These are phyloP conservation scores for Ispidina lecontei DNA, from an alignment of 2,797 vertebrate genomes.

Conservation along the genomic window DNA sequence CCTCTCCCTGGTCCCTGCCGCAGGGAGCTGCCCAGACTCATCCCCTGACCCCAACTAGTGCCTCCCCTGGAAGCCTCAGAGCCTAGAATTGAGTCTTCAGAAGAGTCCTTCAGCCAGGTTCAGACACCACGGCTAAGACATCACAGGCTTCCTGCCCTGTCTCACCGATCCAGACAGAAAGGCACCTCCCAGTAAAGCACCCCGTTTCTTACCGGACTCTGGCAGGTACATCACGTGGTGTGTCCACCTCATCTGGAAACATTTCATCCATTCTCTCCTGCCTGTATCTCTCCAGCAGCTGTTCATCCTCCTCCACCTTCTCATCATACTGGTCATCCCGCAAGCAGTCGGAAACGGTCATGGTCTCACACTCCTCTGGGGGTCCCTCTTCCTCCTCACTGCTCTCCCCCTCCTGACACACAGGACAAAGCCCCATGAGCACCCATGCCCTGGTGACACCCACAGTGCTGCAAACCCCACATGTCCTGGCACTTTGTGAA, in stretches of 20 bases:
- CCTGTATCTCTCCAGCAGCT: conserved; percentile 88
- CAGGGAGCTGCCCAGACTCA: neutral
- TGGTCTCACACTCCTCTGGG: conserved; percentile 79
- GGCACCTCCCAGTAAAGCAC: neutral
- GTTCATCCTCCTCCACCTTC: conserved; percentile 85
- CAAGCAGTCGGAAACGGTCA: conserved; percentile 76
- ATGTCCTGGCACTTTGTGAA: rapidly evolving
- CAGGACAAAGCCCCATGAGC: neutral
- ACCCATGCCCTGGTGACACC: rapidly evolving
- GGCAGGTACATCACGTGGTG: conserved; percentile 85
- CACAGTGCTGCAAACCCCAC: neutral
- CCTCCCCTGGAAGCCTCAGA: conserved; percentile 49
- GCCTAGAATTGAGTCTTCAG: conserved; percentile 27
- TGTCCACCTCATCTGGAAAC: conserved; percentile 98
- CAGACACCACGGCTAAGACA: conserved; percentile 56
- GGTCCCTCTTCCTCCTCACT: conserved; percentile 61
- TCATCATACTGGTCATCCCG: conserved; percentile 88
- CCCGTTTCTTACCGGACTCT: conserved; percentile 82
- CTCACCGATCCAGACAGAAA: neutral
- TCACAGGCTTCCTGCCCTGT: conserved; percentile 39
- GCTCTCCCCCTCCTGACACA: conserved; percentile 65
- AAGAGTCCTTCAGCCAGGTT: conserved; percentile 66
- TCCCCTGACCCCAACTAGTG: too few species aligned
- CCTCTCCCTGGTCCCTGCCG: neutral
- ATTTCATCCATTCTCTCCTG: conserved; percentile 90